A percentile compares a stretch with the other conserved stretches of the same genome.
Evolutionary conservation across 2,888 invertebrate genomes (phyloP).

Genomic region (Blera fallax): DNA sequence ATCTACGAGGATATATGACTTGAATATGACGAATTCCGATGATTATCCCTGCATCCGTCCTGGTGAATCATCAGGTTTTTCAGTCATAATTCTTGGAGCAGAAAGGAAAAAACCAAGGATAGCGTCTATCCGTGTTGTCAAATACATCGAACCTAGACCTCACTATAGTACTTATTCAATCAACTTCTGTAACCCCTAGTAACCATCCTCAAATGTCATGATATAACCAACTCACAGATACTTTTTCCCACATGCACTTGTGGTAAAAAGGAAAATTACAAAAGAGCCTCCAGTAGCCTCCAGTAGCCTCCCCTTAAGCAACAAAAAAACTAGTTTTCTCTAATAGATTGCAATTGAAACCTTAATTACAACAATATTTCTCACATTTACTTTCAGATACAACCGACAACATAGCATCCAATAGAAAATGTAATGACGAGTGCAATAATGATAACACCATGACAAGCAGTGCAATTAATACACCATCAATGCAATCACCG

Average conservation of each 20-base stretch:
- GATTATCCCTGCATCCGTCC: no score
- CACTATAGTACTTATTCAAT: no score
- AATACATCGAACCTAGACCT: no score
- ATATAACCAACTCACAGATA: not conserved
- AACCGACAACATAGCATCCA: conserved; percentile 32
- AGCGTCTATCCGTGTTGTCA: no score
- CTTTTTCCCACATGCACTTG: not conserved
- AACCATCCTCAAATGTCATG: no score
- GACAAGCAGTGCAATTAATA: conserved; percentile 71
- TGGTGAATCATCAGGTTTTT: no score
- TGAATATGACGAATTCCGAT: no score
- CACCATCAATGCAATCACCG: conserved; percentile 68
- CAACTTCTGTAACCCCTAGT: no score
- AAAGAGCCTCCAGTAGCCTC: no score
- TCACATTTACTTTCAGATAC: conserved; percentile 62
- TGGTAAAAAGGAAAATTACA: not conserved
- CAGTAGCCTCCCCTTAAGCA: not conserved
- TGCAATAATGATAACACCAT: conserved; percentile 71
- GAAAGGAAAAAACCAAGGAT: no score
- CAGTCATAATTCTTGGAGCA: no score
- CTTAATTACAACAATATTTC: conserved; percentile 52
- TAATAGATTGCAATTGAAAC: conserved; percentile 6
- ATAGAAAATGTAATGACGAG: conserved; percentile 69
- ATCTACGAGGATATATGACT: no score
- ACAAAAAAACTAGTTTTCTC: not conserved